Evolutionary conservation across 2,888 invertebrate genomes (phyloP), one percentile per base, ranked within the genome.

Genomic region (Kuschelorhynchus macadamiae): DNA sequence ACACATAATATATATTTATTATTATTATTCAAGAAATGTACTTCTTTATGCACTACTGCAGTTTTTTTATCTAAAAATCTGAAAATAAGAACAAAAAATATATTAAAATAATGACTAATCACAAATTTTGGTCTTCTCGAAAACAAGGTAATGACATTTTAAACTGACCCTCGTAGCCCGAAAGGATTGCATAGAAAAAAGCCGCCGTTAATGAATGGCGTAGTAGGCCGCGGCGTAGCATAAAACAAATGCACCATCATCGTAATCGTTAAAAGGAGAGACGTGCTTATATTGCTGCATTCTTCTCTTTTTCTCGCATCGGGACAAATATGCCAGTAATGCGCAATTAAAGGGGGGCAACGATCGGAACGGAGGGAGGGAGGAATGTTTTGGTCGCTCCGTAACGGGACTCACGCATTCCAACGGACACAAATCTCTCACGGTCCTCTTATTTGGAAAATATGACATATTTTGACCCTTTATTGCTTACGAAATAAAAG

Each of bases 331-430:
- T 75, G 74, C 72, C 67, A 75, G 75, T 78, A 76, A 77, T 78
- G 78, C 76, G 77, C 78, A 77, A 76, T 77, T 76, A 75, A 75
- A 74, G 67, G 61, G 67, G 70, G 67, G 67, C 70, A 70, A 70
- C 70, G 70, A 57, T 52, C 57, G n/a, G 47, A 46, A 32, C 39
- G 56, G 64, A 17, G 59, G 67, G 33, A 59, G 68, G 57, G 71
- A 66, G 60, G 57, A 71, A 72, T 77, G 77, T 78, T 78, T 78
- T 78, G 78, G 78, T 77, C 77, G 75, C 74, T 56, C 44, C 75
- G 71, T 79, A 80, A 80, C 79, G 79, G 80, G 77, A 77, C 77
- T 77, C 74, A 75, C 77, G 77, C 80, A 81, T 80, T 79, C 80
- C 80, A 76, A 72, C 72, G 71, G 71, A 72, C 71, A 69, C 71